Conservation (phyloP, 1,140 invertebrate species). For the Mylabris phalerata region DNA sequence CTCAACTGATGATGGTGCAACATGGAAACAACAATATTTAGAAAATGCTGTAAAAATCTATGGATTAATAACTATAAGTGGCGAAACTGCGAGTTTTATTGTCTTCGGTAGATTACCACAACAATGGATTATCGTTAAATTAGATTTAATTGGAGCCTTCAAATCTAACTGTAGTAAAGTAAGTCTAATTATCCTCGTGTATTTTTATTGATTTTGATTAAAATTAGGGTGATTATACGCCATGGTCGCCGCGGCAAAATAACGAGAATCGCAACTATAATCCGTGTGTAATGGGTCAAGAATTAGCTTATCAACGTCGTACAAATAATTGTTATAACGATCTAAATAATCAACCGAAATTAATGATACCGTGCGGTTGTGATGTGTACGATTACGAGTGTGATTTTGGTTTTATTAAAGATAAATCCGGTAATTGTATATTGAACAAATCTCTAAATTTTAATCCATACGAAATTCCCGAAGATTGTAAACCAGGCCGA, state of each 20-base stretch:
- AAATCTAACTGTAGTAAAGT: constrained; percentile 41
- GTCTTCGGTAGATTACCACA: constrained; percentile 81
- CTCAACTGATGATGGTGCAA: constrained; percentile 79
- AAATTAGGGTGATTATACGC: constrained; percentile 71
- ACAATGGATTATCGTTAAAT: constrained; percentile 81
- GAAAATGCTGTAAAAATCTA: constrained; percentile 60
- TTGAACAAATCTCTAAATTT: constrained; percentile 51
- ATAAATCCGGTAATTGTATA: constrained; percentile 50
- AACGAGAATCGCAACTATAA: constrained; percentile 45
- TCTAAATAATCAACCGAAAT: constrained; percentile 56
- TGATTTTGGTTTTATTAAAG: constrained; percentile 47
- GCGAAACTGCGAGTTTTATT: constrained; percentile 82
- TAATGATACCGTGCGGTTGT: constrained; percentile 68
- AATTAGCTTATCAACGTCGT: constrained; percentile 62
- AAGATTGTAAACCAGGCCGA: constrained; percentile 58
- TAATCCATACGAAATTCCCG: constrained; percentile 61
- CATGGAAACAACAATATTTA: constrained; percentile 67
- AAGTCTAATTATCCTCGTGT: background rate
- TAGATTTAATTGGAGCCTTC: constrained; percentile 69
- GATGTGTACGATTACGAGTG: constrained; percentile 79
- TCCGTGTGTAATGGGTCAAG: constrained; percentile 70
- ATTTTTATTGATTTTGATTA: background rate
- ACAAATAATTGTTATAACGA: constrained; percentile 53
- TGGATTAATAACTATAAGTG: constrained; percentile 83
- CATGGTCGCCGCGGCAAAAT: constrained; percentile 68